Conservation (phyloP, 1,140 invertebrate species). For the Tetramorium parvispinum region DNA sequence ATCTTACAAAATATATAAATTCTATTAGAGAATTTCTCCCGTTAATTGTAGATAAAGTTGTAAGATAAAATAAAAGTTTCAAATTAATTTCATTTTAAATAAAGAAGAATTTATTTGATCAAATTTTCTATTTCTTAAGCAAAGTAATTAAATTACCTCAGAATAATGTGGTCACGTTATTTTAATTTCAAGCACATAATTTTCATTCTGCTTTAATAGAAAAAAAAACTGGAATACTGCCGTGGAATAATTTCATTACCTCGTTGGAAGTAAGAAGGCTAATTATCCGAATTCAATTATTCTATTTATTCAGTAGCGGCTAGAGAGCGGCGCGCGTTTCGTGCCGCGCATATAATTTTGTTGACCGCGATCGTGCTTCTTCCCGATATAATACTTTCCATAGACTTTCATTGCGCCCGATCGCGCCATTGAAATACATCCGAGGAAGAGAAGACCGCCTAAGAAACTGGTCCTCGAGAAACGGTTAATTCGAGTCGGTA, state of each 20-base stretch:
- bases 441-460: neutral
- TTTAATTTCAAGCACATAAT: conserved; percentile 1
- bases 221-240: neutral
- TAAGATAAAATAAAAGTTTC: neutral
- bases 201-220: neutral
- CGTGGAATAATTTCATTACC: neutral
- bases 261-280: neutral
- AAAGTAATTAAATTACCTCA: conserved; percentile 19
- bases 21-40: neutral
- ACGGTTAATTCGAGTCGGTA: conserved; percentile 25
- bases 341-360: conserved; percentile 31
- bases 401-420: conserved; percentile 41
- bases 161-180: neutral
- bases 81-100: conserved; percentile 9
- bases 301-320: conserved; percentile 4
- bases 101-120: neutral
- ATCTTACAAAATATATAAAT: neutral
- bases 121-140: neutral
- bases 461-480: conserved; percentile 39
- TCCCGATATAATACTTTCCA: conserved; percentile 37
- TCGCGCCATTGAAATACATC: conserved; percentile 23
- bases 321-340: conserved; percentile 11
- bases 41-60: neutral
- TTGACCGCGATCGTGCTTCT: conserved; percentile 39
- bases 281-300: conserved; percentile 21